Evolutionary conservation across 2,113 vertebrate genomes (phyloP).

Genomic region (Xiphophorus hellerii): DNA sequence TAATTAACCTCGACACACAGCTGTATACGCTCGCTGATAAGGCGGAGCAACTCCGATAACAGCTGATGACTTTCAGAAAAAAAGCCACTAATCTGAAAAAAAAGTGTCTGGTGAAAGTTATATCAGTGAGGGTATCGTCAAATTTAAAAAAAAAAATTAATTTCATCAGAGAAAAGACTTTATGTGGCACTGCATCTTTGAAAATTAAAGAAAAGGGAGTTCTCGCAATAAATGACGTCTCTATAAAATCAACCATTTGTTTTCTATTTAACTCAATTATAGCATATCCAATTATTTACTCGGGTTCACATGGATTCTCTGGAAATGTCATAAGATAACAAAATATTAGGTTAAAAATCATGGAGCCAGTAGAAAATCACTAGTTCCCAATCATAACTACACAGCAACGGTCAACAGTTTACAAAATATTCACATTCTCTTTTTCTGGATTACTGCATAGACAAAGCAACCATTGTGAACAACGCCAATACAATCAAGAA

Average conservation of each 20-base stretch:
- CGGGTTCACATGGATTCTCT: neutral
- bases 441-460: neutral
- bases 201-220: neutral
- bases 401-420: neutral
- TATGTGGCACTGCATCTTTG: neutral
- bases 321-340: neutral
- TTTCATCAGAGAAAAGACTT: neutral
- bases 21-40: neutral
- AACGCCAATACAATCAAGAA: neutral
- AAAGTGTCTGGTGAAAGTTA: neutral
- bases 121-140: neutral
- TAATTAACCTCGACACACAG: slow-evolving; percentile 23
- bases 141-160: neutral
- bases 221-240: neutral
- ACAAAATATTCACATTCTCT: neutral
- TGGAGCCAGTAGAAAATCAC: neutral
- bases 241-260: neutral
- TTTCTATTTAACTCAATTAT: neutral
- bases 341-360: neutral
- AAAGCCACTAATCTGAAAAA: neutral
- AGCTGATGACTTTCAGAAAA: slow-evolving; percentile 5
- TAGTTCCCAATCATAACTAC: neutral
- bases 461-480: neutral
- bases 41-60: neutral
- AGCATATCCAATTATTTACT: neutral